Conservation (phyloP, 1,140 invertebrate species). For the Agraylea sexmaculata region DNA sequence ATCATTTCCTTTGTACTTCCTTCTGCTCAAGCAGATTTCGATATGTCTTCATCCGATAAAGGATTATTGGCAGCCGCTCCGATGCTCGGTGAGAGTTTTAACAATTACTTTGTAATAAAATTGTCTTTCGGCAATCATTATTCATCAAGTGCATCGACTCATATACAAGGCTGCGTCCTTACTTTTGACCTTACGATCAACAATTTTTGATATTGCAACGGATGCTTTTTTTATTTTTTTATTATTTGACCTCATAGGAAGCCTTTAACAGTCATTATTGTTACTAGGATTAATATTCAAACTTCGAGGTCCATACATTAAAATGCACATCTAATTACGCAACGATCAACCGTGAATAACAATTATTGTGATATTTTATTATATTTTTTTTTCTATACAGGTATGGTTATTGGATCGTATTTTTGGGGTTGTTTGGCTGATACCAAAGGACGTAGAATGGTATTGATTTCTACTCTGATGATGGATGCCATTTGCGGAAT, state of each 20-base stretch:
- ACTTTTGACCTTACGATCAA: not conserved
- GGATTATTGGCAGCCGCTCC: slow-evolving; percentile 64
- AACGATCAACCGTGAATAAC: too few species aligned
- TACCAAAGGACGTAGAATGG: slow-evolving; percentile 61
- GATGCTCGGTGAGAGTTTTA: slow-evolving; percentile 49
- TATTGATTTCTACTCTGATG: slow-evolving; percentile 62
- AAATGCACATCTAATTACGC: too few species aligned
- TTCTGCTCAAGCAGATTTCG: slow-evolving; percentile 61
- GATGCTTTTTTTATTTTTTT: too few species aligned
- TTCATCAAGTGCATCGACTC: not conserved
- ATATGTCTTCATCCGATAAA: slow-evolving; percentile 61
- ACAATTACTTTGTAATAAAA: slow-evolving; percentile 1
- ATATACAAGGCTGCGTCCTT: not conserved
- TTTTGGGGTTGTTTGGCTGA: slow-evolving; percentile 81
- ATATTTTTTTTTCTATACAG: slow-evolving; percentile 32
- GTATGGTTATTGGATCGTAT: slow-evolving; percentile 82
- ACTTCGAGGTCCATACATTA: too few species aligned
- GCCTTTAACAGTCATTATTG: too few species aligned
- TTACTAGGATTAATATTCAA: too few species aligned
- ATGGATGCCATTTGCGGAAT: slow-evolving; percentile 66
- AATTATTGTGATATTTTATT: too few species aligned
- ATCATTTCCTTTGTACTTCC: slow-evolving; percentile 70
- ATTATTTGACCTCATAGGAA: too few species aligned
- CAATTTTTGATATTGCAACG: not conserved
- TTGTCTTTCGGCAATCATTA: not conserved